These are phyloP conservation scores for Ganaspis sp. DNA, from an alignment of 1,140 invertebrate species.

Conservation along the genomic window DNA sequence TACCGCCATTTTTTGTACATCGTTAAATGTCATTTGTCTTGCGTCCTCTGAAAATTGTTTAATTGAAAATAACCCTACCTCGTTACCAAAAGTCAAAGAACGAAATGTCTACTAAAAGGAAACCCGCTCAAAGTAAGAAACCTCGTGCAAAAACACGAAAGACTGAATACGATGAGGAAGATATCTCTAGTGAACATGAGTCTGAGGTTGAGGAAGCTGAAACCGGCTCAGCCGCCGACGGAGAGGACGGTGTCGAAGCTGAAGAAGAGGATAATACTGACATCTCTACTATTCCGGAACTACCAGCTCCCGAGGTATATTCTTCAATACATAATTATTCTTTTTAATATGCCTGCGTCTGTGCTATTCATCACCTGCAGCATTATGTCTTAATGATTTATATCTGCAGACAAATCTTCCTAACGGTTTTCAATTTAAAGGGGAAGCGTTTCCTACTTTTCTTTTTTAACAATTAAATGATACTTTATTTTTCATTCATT, in stretches of 20 bases:
- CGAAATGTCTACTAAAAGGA: conserved; percentile 69
- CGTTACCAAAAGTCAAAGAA: conserved; percentile 5
- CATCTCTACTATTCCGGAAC: conserved; percentile 66
- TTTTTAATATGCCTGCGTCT: conserved; percentile 1
- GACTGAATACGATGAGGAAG: conserved; percentile 74
- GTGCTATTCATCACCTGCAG: conserved; percentile 30
- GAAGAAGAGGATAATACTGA: conserved; percentile 67
- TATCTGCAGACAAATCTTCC: conserved; percentile 10
- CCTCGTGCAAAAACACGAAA: conserved; percentile 67
- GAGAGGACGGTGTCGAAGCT: conserved; percentile 68
- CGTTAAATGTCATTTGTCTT: conserved; percentile 28
- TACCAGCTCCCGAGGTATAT: conserved; percentile 70
- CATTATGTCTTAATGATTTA: conserved; percentile 38
- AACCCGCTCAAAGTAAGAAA: conserved; percentile 64
- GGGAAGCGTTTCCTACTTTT: background rate
- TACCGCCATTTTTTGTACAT: conserved; percentile 23
- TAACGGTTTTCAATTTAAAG: background rate
- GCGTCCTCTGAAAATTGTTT: conserved; percentile 16
- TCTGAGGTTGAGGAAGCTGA: conserved; percentile 72
- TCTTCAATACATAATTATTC: conserved; percentile 37
- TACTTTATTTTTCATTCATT: background rate
- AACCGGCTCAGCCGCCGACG: conserved; percentile 64
- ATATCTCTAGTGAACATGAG: conserved; percentile 73
- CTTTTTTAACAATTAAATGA: background rate
- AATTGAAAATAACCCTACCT: background rate